Percentiles rank a stretch among this genome's conserved stretches.
Evolutionary conservation across 1,140 invertebrate genomes (phyloP).

Genomic region (Drosophila pseudoananassae): DNA sequence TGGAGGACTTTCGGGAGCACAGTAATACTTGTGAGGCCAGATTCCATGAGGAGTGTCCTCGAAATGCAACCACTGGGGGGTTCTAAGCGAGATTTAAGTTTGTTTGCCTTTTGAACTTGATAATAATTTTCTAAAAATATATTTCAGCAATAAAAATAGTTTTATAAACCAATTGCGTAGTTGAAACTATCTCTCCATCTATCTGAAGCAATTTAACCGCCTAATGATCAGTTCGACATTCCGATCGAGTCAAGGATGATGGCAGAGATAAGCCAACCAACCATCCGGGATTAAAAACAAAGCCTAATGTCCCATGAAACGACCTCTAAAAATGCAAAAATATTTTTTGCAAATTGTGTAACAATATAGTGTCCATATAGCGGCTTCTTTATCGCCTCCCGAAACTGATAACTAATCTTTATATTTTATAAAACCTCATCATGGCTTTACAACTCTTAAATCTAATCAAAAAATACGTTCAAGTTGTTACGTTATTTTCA

Average conservation of each 20-base stretch:
- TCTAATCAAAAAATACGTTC: slow-evolving; percentile 25
- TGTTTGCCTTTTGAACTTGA: no score
- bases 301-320: slow-evolving; percentile 71
- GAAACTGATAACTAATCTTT: slow-evolving; percentile 35
- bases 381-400: slow-evolving; percentile 2
- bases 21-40: slow-evolving; percentile 88
- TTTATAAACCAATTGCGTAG: slow-evolving; percentile 6
- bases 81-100: neutral
- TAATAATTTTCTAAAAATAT: no score
- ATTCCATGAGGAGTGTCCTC: slow-evolving; percentile 85
- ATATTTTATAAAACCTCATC: slow-evolving; percentile 13
- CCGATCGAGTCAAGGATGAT: slow-evolving; percentile 39
- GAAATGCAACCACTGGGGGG: slow-evolving; percentile 34
- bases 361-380: slow-evolving; percentile 28
- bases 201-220: slow-evolving; percentile 33
- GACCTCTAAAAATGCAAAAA: slow-evolving; percentile 63
- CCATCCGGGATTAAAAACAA: slow-evolving; percentile 33
- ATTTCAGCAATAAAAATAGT: slow-evolving; percentile 4
- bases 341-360: slow-evolving; percentile 32
- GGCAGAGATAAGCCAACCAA: slow-evolving; percentile 40
- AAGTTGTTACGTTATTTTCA: neutral
- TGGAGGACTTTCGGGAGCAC: slow-evolving; percentile 87
- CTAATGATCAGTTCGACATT: slow-evolving; percentile 43
- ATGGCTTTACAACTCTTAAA: slow-evolving; percentile 3
- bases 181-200: slow-evolving; percentile 7